Percentiles rank a stretch among this genome's conserved stretches.
Conservation (phyloP, 2,888 invertebrate genomes). For the Pseudanteris insignis region DNA sequence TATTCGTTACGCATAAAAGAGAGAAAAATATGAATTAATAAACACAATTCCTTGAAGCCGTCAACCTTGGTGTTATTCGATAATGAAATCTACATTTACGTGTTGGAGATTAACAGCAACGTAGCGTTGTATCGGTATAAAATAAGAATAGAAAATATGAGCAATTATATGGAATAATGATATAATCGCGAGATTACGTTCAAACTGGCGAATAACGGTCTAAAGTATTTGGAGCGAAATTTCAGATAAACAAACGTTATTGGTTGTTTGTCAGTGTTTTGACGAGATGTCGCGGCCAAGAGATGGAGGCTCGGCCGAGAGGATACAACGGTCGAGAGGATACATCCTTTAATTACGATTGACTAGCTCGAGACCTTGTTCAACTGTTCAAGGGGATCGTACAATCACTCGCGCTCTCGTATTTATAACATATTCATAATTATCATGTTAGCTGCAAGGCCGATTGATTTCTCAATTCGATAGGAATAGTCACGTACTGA, state of each 20-base stretch:
- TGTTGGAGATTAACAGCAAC: slow-evolving; percentile 12
- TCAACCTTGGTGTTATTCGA: slow-evolving; percentile 38
- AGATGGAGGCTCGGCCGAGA: slow-evolving; percentile 56
- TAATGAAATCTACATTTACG: slow-evolving; percentile 33
- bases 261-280: not conserved
- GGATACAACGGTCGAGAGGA: slow-evolving; percentile 59
- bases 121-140: not conserved
- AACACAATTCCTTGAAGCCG: slow-evolving; percentile 32
- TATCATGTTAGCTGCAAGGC: slow-evolving; percentile 61
- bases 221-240: not conserved
- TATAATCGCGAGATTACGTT: too few relatives aligned
- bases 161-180: slow-evolving; percentile 9
- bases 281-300: not conserved
- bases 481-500: slow-evolving; percentile 46
- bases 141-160: slow-evolving; percentile 13
- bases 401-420: slow-evolving; percentile 60
- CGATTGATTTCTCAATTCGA: slow-evolving; percentile 62
- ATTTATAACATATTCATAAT: slow-evolving; percentile 65
- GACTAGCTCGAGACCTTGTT: slow-evolving; percentile 42
- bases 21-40: slow-evolving; percentile 33
- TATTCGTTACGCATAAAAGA: slow-evolving; percentile 13
- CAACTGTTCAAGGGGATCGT: slow-evolving; percentile 45
- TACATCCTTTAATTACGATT: slow-evolving; percentile 37
- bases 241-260: not conserved
- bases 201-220: too few relatives aligned